Evolutionary conservation across 53 echinoderm and acorn worm genomes (phyloP), one percentile per base, ranked within the genome.

Genomic region (Arbacia lixula): DNA sequence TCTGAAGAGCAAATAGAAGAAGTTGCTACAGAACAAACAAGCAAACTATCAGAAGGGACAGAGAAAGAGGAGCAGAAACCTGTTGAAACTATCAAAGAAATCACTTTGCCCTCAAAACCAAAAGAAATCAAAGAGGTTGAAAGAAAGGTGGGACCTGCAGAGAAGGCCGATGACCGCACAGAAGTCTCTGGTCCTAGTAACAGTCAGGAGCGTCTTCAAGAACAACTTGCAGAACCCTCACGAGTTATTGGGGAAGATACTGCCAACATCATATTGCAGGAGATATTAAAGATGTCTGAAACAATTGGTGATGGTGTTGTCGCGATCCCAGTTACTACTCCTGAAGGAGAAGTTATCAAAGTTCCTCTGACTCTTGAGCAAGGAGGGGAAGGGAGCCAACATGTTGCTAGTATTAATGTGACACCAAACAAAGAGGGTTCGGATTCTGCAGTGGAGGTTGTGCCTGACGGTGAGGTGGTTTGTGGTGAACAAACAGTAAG

Each of bases 271-370:
- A 77, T 77, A 56, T 39, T 77, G 12, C 57, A 58, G 58, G 77
- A 77, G 43, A 77, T 77, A 57, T 30, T 77, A 9, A 77, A 77
- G 20, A 77, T 77, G 77, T 77, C 77, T 12, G 77, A 77, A 27
- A 77, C 41, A 22, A 77, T 77, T 11, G 58, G 77, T 21, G 77
- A 77, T 5, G 77, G 77, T 21, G 77, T 56, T 36, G 77, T 77
- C 57, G 35, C 50, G 17, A 50, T 74, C 52, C 51, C 50, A 51
- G 53, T 74, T 43, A 50, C 74, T 6, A 74, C 74, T 29, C 51
- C 50, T 27, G 74, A 74, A 33, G 53, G 51, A 32, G 74, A 74
- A 34, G 46, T 74, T 20, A 42, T 69, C 41, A 69, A 69, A 69
- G 40, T 69, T 41, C 69, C 69, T 69, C 46, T 69, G 69, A 69